Evolutionary conservation across 2,113 vertebrate genomes (phyloP), one percentile per base, ranked within the genome.

Genomic region (Petroica traversi): DNA sequence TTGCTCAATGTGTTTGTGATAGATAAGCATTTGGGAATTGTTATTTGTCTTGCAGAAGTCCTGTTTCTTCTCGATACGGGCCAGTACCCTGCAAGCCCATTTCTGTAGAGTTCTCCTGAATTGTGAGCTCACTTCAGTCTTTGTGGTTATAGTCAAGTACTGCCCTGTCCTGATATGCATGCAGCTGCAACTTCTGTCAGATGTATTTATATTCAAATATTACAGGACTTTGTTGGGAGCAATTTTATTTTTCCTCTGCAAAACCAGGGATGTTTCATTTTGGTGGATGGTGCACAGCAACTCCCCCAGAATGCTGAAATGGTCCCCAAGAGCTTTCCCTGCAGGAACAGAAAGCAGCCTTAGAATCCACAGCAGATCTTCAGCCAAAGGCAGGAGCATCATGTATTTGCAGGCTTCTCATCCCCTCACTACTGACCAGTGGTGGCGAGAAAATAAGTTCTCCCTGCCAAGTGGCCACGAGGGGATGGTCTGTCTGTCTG

Each of bases 11-110:
- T 96, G 92, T 4, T 92, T 83, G 81, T 94, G 75, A 85, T 74
- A 96, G 96, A 97, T 96, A 96, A 96, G 96, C 81, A 80, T 43
- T 93, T 92, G 88, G 75, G 55, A 73, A 80, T 51, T 46, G 54
- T 59, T 88, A 26, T 86, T 95, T 93, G 75, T 93, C 85, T 89
- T 58, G 71, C 78, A 85, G 33, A 94, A 92, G 72, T 63, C 81
- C 88, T 96, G 85, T 40, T 88, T 90, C 82, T 71, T 61, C 85
- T 83, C 1, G 33, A 80, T 92, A 92, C n/a, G 46, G 63, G n/a
- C 85, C 2, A 0, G 43, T 6, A 83, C 43, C 62, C 78, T 69
- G 85, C 74, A 92, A 94, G 55, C 33, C 4, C 12, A 69, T 93
- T 93, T 94, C 92, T 85, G 54, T 1, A 82, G 69, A 2, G 0